Base-by-base conservation (phyloP, 1,140 invertebrate genomes). In the Drosophila varians region DNA sequence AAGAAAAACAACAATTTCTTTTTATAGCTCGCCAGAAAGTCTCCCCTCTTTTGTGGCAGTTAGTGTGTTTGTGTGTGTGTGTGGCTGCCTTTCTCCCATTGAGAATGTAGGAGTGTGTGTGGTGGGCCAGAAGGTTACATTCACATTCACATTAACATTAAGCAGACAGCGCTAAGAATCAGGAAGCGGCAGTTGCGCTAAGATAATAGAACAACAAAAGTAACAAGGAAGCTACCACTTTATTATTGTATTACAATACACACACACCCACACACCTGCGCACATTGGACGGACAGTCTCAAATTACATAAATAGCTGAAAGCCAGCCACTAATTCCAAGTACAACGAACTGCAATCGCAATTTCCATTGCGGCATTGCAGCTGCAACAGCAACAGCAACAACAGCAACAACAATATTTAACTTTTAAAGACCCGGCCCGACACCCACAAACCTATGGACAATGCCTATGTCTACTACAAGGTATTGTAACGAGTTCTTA, bases 401-500 rank as follows among this genome's bases (percentile, higher is more conserved):
- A 48, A 6, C 21, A 45, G 2, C 19, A 51, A 12, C 42, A 49
- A 34, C 51, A 66, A 45, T 56, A 77, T 49, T n/a, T 68, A 77
- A 69, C 73, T 61, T 75, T 76, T 77, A 74, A 87, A 86, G 78
- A 74, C 76, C 72, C 69, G 64, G 53, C 65, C 62, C 71, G 47
- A 74, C 62, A 71, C 60, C 60, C 70, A 74, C 45, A 87, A 90
- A 90, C 89, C 73, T 90, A 90, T 90, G 89, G 89, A 90, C 89
- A 90, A 90, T 90, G 89, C 89, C 80, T 90, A 90, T 80, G 89
- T 90, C 72, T 90, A 90, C 89, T 90, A 90, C 82, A 90, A 90
- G 89, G 89, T 90, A 90, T 57, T 90, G 77, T 86, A 84, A 55
- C 31, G 25, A 19, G 16, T 18, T 42, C 8, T 11, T 19, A 18